Conservation (phyloP, 2,113 vertebrate species). For the Myiozetetes cayanensis region DNA sequence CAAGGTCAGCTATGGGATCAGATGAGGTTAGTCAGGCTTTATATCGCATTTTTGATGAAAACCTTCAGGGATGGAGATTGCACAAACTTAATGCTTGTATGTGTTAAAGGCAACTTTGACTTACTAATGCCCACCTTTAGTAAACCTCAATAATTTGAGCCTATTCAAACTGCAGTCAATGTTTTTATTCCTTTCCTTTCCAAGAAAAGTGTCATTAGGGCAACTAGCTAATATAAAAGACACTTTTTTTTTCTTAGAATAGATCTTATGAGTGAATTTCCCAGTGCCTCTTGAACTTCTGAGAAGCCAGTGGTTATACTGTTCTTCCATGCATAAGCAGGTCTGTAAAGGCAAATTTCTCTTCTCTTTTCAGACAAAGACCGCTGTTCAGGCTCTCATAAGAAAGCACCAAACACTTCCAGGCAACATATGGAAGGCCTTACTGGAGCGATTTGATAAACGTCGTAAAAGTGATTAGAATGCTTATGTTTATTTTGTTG, state of each 20-base stretch:
- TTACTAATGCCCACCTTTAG: neutral
- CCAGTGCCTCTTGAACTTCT: neutral
- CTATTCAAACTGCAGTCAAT: neutral
- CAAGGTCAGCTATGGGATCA: neutral
- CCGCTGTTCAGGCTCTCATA: constrained; percentile 82
- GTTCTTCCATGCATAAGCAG: neutral
- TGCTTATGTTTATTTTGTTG: neutral
- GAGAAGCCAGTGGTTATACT: neutral
- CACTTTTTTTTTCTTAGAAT: neutral
- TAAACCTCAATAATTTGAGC: neutral
- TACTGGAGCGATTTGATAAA: constrained; percentile 79
- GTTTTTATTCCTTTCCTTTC: neutral
- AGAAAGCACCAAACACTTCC: constrained; percentile 84
- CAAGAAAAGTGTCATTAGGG: neutral
- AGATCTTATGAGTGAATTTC: neutral
- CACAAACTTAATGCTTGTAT: neutral
- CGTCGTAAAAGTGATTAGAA: constrained; percentile 70
- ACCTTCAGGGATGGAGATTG: neutral
- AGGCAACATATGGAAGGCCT: constrained; percentile 82
- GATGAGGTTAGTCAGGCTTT: neutral
- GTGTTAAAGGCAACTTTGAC: neutral
- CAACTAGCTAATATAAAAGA: neutral
- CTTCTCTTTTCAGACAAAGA: constrained; percentile 76
- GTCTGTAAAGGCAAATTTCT: neutral
- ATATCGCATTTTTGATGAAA: neutral